phyloP scores from a whole-genome alignment of 2,797 vertebrate species.

The Mormyrus hasselquistii region DNA sequence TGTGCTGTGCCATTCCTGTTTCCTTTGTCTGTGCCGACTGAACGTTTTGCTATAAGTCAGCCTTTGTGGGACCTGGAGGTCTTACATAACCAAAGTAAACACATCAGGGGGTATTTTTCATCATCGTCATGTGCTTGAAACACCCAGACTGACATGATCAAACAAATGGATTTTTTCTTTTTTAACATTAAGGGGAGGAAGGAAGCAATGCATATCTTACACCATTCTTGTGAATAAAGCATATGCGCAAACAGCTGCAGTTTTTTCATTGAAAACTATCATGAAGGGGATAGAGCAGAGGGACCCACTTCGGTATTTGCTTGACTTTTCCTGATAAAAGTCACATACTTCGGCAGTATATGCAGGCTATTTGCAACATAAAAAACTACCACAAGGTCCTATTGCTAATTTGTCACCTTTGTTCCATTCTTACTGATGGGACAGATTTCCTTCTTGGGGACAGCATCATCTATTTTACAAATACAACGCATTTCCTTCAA shows the following conservation, averaged over 20 bases:
- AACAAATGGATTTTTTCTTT: neutral
- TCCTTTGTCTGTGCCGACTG: neutral
- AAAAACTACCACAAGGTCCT: neutral
- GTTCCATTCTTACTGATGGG: neutral
- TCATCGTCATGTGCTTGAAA: neutral
- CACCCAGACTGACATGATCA: conserved; percentile 7
- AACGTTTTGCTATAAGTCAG: neutral
- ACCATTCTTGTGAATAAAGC: neutral
- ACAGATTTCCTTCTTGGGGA: neutral
- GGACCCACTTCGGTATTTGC: neutral
- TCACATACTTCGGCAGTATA: neutral
- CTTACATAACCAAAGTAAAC: neutral
- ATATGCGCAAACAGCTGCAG: neutral
- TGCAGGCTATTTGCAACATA: neutral
- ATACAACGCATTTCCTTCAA: conserved; percentile 47
- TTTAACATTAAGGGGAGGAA: neutral
- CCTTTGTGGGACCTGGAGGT: neutral
- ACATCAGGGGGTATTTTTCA: neutral
- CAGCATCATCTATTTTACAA: neutral
- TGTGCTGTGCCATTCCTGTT: neutral
- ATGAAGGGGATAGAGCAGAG: neutral
- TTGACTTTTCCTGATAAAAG: neutral
- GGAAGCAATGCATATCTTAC: neutral
- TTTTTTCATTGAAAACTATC: neutral
- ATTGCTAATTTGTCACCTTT: neutral